phyloP scores from a whole-genome alignment of 2,797 vertebrate genomes.

The Takifugu rubripes region DNA sequence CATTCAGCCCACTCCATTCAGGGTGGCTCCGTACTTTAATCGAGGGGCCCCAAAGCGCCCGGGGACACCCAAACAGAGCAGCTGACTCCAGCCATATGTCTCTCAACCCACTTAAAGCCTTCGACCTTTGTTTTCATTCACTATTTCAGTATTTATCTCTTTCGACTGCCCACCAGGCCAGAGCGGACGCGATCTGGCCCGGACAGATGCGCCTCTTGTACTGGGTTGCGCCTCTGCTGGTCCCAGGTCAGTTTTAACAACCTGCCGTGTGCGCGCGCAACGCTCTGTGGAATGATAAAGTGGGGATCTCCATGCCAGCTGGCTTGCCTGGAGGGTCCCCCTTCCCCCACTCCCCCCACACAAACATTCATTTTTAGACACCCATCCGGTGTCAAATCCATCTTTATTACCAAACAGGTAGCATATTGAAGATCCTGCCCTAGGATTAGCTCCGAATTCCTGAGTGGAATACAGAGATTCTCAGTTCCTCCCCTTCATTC shows the following conservation, averaged over 20 bases:
- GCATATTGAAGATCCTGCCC: too few relatives aligned
- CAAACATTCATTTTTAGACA: conserved; percentile 32
- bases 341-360: too few relatives aligned
- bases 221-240: conserved; percentile 4
- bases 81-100: conserved; percentile 46
- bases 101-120: conserved; percentile 28
- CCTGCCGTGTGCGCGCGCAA: too few relatives aligned
- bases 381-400: conserved; percentile 18
- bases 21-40: conserved; percentile 19
- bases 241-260: conserved; percentile 47
- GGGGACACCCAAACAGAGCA: conserved; percentile 16
- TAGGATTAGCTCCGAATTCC: too few relatives aligned
- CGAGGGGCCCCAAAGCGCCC: conserved; percentile 9
- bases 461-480: too few relatives aligned
- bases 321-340: conserved; percentile 32
- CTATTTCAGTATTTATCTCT: background rate
- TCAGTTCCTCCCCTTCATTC: conserved; percentile 18
- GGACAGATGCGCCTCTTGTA: conserved; percentile 41
- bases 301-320: conserved; percentile 43
- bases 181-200: conserved; percentile 3
- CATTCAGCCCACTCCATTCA: conserved; percentile 28
- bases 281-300: conserved; percentile 31
- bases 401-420: too few relatives aligned
- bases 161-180: too few relatives aligned
- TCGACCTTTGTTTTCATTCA: conserved; percentile 25